A percentile compares a stretch with the other conserved stretches of the same genome.
Evolutionary conservation across 2,113 vertebrate genomes (phyloP).

Genomic region (Dipodomys ordii): DNA sequence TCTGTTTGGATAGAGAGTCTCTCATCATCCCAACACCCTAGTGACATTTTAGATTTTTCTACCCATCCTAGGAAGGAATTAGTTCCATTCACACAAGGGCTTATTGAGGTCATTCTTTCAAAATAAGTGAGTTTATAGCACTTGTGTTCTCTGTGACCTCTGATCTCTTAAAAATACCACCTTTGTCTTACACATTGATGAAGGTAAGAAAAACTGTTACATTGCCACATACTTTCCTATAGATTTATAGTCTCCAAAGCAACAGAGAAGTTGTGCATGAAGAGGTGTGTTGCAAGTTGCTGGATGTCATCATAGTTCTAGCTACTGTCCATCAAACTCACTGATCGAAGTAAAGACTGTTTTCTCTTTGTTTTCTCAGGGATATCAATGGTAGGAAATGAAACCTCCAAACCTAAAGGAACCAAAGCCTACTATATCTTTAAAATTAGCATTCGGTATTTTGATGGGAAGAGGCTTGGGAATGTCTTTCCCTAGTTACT

Average conservation of each 20-base stretch:
- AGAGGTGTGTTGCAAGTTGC: not conserved
- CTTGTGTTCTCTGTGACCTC: not conserved
- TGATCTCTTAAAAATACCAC: not conserved
- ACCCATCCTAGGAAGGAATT: not conserved
- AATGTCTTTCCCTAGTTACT: not conserved
- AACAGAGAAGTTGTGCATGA: not conserved
- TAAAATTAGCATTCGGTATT: slow-evolving; percentile 9
- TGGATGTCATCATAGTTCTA: not conserved
- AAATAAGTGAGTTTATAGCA: not conserved
- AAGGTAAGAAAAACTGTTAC: not conserved
- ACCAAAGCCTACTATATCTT: not conserved
- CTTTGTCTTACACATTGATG: not conserved
- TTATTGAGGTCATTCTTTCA: not conserved
- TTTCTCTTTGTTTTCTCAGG: not conserved
- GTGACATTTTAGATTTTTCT: not conserved
- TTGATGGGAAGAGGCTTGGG: not conserved
- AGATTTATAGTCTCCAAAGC: not conserved
- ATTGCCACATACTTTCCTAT: not conserved
- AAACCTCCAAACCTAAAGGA: not conserved
- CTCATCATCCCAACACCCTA: not conserved
- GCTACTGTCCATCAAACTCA: not conserved
- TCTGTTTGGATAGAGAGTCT: not conserved
- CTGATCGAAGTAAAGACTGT: not conserved
- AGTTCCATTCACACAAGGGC: not conserved
- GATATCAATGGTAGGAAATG: not conserved